Evolutionary conservation across 2,113 vertebrate species (phyloP).

Genomic region (Noturus placidus): DNA sequence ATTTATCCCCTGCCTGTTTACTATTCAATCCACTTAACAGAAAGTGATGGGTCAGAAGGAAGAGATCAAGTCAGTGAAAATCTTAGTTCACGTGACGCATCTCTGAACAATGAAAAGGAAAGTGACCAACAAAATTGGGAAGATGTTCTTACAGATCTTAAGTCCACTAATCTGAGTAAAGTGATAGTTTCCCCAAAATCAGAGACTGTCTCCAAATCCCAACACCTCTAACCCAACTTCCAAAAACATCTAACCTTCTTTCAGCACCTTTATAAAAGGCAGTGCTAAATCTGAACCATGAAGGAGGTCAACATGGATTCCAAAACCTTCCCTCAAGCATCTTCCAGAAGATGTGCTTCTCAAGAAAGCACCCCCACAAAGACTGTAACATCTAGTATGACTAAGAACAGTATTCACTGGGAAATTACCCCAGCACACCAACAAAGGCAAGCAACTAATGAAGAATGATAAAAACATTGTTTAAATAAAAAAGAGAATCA

Average conservation of each 20-base stretch:
- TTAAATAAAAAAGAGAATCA: background rate
- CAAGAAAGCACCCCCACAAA: background rate
- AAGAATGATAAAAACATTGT: background rate
- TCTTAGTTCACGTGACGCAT: background rate
- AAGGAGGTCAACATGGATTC: background rate
- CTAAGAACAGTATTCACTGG: background rate
- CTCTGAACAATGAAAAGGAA: background rate
- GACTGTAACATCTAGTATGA: background rate
- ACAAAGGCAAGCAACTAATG: background rate
- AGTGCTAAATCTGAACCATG: background rate
- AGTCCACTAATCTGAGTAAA: background rate
- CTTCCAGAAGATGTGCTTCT: background rate
- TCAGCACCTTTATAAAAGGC: background rate
- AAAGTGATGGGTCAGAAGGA: background rate
- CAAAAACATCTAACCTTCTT: background rate
- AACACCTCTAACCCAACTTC: background rate
- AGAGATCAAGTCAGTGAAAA: background rate
- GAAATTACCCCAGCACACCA: background rate
- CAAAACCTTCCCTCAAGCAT: background rate
- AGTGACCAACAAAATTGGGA: background rate
- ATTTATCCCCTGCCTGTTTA: background rate
- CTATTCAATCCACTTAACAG: background rate
- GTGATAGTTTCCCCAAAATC: background rate
- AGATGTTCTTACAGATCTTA: background rate
- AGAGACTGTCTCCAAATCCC: background rate